Base-by-base conservation (phyloP, 1,140 invertebrate species). In the Caenorhabditis remanei region DNA sequence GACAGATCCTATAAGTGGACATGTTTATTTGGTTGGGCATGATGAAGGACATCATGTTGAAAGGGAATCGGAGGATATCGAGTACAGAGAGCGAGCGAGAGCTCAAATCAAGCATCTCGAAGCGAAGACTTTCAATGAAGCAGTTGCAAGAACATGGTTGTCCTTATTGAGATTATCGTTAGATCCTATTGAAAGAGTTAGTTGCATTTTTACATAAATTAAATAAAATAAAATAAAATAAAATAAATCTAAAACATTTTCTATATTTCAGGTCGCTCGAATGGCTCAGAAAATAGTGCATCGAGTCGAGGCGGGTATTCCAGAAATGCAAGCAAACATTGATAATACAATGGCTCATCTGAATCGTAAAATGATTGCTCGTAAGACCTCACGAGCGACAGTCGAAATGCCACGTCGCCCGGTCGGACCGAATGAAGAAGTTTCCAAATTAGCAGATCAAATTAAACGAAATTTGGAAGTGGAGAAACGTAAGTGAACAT, bases 61-160 rank as follows among this genome's bases (percentile, higher is more conserved):
- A n/a, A 19, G 40, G 21, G 53, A 41, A 61, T 24, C 24, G 13
- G 55, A 43, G 14, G 83, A 84, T n/a, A 9, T 83, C 56, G 53
- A 56, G 21, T 83, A 58, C 61, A 82, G 86, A 43, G 8, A 71
- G 16, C 86, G 86, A 46, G 61, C 61, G 16, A 50, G n/a, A 40
- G 21, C 13, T 43, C 86, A 87, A 53, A 87, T 87, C 32, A 41
- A 83, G 16, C 50, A 84, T n/a, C 71, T 92, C 2, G 91, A 92
- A 83, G 63, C 63, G 19, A 92, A 92, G 67, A 88, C 91, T 11
- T 92, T 92, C 71, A 87, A 84, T 13, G 90, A 90, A 48, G 88
- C 92, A 0, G 90, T 91, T 41, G 91, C 93, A 56, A 83, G 91
- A 84, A 92, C 92, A n/a, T 93, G 91, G 92, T 67, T 92, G 11